A percentile compares a stretch with the other conserved stretches of the same genome.
Evolutionary conservation across 2,888 invertebrate species (phyloP).

Genomic region (Thysanoteuthis rhombus): DNA sequence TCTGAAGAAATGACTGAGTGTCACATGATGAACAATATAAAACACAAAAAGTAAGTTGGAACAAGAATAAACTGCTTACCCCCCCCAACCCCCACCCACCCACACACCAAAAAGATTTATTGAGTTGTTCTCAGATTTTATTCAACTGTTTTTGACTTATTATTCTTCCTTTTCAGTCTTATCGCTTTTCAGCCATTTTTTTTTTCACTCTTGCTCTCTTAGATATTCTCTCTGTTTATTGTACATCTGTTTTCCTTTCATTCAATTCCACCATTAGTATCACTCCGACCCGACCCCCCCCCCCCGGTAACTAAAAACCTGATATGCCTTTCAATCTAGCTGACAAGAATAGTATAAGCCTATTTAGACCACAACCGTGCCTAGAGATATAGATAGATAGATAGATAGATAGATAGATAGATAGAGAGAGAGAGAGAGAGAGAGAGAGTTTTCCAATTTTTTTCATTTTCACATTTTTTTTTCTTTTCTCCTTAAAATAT

Average conservation of each 20-base stretch:
- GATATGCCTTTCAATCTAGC: not conserved
- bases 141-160: not conserved
- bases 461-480: too few species aligned
- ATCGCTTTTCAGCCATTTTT: not conserved
- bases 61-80: not conserved
- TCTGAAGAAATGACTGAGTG: too few species aligned
- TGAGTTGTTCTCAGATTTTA: not conserved
- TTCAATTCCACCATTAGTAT: not conserved
- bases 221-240: not conserved
- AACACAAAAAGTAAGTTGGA: not conserved
- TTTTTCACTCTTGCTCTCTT: not conserved
- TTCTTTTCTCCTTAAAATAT: not conserved
- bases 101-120: too few species aligned
- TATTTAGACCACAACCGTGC: not conserved
- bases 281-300: not conserved
- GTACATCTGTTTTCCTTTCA: slow-evolving; percentile 12
- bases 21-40: not conserved
- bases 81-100: too few species aligned
- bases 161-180: not conserved
- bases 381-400: too few species aligned
- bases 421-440: too few species aligned
- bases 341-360: slow-evolving; percentile 12
- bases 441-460: not conserved
- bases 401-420: too few species aligned
- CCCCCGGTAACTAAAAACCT: not conserved